A percentile compares a stretch with the other conserved stretches of the same genome.
Evolutionary conservation across 2,113 vertebrate genomes (phyloP).

Genomic region (Aphelocoma coerulescens): DNA sequence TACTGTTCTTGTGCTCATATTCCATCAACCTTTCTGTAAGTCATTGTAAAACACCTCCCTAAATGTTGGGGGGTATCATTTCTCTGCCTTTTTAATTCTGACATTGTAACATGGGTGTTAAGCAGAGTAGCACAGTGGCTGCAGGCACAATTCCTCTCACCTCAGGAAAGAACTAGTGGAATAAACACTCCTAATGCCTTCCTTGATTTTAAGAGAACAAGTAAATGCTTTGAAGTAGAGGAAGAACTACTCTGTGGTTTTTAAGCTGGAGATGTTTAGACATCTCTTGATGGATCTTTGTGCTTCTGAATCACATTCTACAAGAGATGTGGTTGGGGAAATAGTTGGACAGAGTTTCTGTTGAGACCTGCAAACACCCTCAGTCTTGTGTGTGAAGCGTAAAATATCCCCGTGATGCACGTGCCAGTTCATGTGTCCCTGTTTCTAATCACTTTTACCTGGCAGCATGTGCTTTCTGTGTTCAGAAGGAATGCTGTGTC

Average conservation of each 20-base stretch:
- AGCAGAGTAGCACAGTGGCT: background rate
- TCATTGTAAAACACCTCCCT: background rate
- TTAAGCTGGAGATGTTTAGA: background rate
- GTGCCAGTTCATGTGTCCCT: background rate
- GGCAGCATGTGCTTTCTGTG: conserved; percentile 51
- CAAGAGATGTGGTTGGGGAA: background rate
- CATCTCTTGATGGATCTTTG: background rate
- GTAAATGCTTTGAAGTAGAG: background rate
- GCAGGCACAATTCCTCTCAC: background rate
- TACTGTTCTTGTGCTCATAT: background rate
- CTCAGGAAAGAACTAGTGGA: background rate
- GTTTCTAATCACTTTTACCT: background rate
- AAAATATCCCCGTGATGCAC: background rate
- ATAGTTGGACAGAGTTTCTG: background rate
- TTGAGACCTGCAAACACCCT: background rate
- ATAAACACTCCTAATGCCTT: background rate
- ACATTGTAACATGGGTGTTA: background rate
- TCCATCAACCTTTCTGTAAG: background rate
- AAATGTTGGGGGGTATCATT: no score
- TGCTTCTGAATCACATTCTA: background rate
- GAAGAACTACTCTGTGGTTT: background rate
- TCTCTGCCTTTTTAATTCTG: background rate
- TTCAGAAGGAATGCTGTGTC: background rate
- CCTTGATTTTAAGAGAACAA: background rate
- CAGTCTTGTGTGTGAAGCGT: background rate